A percentile compares a stretch with the other conserved stretches of the same genome.
Evolutionary conservation across 2,113 vertebrate genomes (phyloP).

Genomic region (Trogon surrucura): DNA sequence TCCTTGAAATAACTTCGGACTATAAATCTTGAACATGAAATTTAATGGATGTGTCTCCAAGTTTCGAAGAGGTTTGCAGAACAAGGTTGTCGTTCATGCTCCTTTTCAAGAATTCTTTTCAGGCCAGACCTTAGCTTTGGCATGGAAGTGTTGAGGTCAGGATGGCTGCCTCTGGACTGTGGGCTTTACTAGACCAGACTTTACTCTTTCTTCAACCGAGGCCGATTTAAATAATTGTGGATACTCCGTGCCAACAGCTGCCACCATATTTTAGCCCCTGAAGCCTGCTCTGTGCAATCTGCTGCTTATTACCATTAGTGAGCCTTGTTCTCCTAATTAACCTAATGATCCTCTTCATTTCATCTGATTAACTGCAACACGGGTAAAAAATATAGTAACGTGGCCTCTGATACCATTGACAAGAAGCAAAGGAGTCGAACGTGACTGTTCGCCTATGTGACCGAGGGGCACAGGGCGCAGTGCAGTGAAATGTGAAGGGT

Average conservation of each 20-base stretch:
- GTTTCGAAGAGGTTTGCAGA: not conserved
- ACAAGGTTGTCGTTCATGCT: not conserved
- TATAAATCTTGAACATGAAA: not conserved
- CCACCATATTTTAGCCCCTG: not conserved
- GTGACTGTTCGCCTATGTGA: not conserved
- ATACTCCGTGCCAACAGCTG: not conserved
- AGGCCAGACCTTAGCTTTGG: not conserved
- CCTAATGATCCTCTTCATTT: conserved; percentile 14
- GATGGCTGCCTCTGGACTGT: not conserved
- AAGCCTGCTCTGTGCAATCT: not conserved
- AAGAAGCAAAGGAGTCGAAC: not conserved
- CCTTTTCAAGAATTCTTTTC: not conserved
- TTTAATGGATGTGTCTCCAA: not conserved
- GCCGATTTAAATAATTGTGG: not conserved
- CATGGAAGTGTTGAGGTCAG: not conserved
- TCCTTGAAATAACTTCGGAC: not conserved
- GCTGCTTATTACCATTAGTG: not conserved
- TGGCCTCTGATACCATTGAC: not conserved
- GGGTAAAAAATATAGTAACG: not conserved
- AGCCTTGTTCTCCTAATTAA: conserved; percentile 35
- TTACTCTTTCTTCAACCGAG: not conserved
- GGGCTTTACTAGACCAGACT: not conserved
- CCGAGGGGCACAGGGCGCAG: not conserved
- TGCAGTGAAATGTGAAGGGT: not conserved
- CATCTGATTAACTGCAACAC: not conserved